Percentiles rank a stretch among this genome's conserved stretches.
Evolutionary conservation across 2,113 vertebrate species (phyloP).

Genomic region (Tachuris rubrigastra): DNA sequence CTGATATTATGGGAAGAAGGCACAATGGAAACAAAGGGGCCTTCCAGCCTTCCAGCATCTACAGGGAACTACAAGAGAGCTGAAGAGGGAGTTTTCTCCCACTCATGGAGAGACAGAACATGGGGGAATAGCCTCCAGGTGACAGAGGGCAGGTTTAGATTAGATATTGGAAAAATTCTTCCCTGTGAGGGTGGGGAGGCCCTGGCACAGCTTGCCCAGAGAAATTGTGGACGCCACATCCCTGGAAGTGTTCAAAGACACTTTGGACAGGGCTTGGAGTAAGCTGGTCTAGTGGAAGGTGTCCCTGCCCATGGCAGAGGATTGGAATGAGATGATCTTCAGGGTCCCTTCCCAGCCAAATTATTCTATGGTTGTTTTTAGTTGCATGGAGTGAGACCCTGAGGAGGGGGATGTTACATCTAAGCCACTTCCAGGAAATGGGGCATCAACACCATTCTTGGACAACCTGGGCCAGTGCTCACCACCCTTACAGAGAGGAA

Average conservation of each 20-base stretch:
- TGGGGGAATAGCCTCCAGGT: neutral
- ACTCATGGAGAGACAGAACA: neutral
- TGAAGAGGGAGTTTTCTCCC: neutral
- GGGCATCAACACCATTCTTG: neutral
- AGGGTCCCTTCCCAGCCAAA: neutral
- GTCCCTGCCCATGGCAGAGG: neutral
- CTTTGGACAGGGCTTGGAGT: neutral
- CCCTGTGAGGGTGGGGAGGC: neutral
- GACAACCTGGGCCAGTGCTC: neutral
- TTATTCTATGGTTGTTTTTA: neutral
- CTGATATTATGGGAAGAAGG: neutral
- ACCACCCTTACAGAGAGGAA: neutral
- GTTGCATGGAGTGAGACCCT: neutral
- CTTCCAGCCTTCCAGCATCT: neutral
- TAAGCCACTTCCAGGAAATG: neutral
- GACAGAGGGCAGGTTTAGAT: neutral
- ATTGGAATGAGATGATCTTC: neutral
- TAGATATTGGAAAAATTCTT: neutral
- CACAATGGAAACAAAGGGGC: neutral
- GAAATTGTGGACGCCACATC: neutral
- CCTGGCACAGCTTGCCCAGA: neutral
- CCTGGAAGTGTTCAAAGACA: neutral
- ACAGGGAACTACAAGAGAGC: neutral
- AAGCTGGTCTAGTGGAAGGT: neutral
- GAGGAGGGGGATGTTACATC: neutral